phyloP scores from a whole-genome alignment of 2,888 invertebrate genomes.

The Brachyptera putata region DNA sequence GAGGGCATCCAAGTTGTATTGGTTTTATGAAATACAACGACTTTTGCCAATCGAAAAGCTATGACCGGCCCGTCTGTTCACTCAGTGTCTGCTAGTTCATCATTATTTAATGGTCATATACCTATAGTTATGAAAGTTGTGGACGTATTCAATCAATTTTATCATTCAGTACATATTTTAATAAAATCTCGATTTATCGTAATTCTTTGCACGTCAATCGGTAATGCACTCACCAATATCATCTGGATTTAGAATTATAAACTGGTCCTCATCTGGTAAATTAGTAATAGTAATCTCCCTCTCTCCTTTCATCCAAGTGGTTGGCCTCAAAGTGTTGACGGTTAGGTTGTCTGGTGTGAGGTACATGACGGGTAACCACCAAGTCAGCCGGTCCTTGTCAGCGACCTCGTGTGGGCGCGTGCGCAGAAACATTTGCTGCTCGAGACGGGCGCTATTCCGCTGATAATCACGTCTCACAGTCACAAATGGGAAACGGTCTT shows the following conservation, averaged over 20 bases:
- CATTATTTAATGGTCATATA: no score
- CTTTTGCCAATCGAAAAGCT: no score
- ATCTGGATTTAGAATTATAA: slow-evolving; percentile 76
- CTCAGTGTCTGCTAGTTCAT: no score
- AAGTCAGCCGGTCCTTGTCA: slow-evolving; percentile 63
- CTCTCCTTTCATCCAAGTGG: slow-evolving; percentile 59
- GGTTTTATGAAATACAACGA: no score
- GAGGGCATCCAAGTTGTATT: no score
- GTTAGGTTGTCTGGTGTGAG: slow-evolving; percentile 55
- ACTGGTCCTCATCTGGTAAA: slow-evolving; percentile 55
- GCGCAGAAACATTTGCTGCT: slow-evolving; percentile 50
- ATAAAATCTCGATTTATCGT: no score
- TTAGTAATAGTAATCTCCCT: slow-evolving; percentile 50
- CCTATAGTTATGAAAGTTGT: no score
- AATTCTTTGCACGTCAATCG: no score
- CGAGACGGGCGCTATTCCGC: slow-evolving; percentile 55
- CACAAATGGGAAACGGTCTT: slow-evolving; percentile 72
- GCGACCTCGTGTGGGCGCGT: slow-evolving; percentile 71
- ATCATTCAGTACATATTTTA: no score
- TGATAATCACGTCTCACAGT: slow-evolving; percentile 64
- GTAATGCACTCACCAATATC: slow-evolving; percentile 63
- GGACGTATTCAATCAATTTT: no score
- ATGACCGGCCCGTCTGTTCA: no score
- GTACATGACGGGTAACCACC: slow-evolving; percentile 70
- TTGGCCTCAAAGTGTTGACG: slow-evolving; percentile 44